phyloP scores from a whole-genome alignment of 2,888 invertebrate species.

The Mesorhabditis spiculigera region DNA sequence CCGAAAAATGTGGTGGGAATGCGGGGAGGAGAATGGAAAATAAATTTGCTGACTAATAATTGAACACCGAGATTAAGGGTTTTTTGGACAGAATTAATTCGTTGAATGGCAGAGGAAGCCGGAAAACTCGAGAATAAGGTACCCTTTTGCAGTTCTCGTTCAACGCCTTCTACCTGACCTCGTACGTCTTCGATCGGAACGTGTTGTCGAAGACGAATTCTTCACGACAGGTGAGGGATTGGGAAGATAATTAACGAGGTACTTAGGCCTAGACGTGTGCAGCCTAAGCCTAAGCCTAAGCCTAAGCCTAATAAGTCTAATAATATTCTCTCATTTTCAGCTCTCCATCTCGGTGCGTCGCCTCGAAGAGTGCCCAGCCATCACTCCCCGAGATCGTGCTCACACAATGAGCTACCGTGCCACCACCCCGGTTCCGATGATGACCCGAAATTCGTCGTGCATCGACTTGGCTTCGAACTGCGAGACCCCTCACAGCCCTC shows the following conservation, averaged over 20 bases:
- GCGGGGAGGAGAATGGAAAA: too few species aligned
- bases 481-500: background rate
- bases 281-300: background rate
- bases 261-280: background rate
- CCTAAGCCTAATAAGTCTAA: background rate
- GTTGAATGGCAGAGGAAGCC: too few species aligned
- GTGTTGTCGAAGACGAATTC: slow-evolving; percentile 49
- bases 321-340: background rate
- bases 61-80: too few species aligned
- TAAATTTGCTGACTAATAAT: too few species aligned
- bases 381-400: slow-evolving; percentile 40
- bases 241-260: background rate
- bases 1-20: too few species aligned
- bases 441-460: slow-evolving; percentile 36
- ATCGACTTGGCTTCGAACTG: slow-evolving; percentile 19
- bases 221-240: slow-evolving; percentile 35
- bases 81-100: too few species aligned
- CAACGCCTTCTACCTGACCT: slow-evolving; percentile 51
- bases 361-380: slow-evolving; percentile 43
- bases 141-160: slow-evolving; percentile 43
- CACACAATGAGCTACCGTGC: slow-evolving; percentile 44
- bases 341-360: slow-evolving; percentile 33
- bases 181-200: slow-evolving; percentile 49
- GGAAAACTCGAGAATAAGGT: too few species aligned
- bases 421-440: slow-evolving; percentile 30